phyloP scores from a whole-genome alignment of 2,113 vertebrate genomes.

The Thamnophis sirtalis region DNA sequence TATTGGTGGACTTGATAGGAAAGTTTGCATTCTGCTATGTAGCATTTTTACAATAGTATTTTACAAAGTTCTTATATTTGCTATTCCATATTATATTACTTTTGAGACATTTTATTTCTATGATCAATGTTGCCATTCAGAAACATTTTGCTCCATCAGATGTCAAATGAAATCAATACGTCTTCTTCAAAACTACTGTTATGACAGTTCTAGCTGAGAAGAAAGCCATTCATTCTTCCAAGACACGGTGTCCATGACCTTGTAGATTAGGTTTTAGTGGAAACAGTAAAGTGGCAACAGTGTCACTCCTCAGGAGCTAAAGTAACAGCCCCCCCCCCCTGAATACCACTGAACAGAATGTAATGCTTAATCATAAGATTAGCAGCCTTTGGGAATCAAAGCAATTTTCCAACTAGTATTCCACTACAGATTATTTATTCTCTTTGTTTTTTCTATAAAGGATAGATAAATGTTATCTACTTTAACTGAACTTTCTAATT shows the following conservation, averaged over 20 bases:
- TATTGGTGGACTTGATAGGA: conserved; percentile 34
- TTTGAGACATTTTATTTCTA: conserved; percentile 21
- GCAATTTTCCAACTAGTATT: not conserved
- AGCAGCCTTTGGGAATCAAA: not conserved
- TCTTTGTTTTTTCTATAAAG: not conserved
- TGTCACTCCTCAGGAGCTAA: not conserved
- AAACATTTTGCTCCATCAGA: conserved; percentile 23
- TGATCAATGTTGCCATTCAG: conserved; percentile 10
- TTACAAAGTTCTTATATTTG: conserved; percentile 20
- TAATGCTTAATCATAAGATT: not conserved
- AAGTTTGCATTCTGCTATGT: conserved; percentile 45
- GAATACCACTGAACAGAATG: not conserved
- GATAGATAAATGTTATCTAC: not conserved
- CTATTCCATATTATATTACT: conserved; percentile 29
- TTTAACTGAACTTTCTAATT: not conserved
- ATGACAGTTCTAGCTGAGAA: conserved; percentile 4
- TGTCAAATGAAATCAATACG: not conserved
- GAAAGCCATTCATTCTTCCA: conserved; percentile 20
- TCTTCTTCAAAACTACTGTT: not conserved
- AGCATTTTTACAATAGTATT: conserved; percentile 23
- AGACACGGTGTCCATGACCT: not conserved
- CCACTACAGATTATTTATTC: not conserved
- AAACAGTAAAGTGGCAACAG: not conserved
- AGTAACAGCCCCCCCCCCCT: too few relatives aligned
- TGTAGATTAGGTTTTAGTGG: not conserved